phyloP scores from a whole-genome alignment of 1,140 invertebrate species.

The Heliconius himera region DNA sequence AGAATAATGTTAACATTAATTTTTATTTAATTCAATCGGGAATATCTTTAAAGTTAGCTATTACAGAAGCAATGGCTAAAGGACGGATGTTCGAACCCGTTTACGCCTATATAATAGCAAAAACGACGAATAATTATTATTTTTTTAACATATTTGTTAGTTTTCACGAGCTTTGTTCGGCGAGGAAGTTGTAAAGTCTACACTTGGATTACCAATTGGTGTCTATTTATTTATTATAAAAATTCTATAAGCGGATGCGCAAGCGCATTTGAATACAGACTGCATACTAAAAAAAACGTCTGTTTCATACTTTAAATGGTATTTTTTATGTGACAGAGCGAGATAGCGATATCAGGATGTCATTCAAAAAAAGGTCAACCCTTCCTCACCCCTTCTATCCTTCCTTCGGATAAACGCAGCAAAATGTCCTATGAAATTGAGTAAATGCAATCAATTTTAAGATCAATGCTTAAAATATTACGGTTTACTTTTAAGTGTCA shows the following conservation, averaged over 20 bases:
- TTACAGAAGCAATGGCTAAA: neutral
- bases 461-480: neutral
- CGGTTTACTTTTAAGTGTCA: neutral
- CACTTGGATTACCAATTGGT: slow-evolving; percentile 62
- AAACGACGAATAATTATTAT: slow-evolving; percentile 6
- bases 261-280: slow-evolving; percentile 76
- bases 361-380: slow-evolving; percentile 76
- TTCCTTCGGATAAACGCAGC: neutral
- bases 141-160: slow-evolving; percentile 22
- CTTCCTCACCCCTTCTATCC: slow-evolving; percentile 72
- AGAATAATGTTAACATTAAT: too few species aligned
- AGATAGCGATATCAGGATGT: slow-evolving; percentile 69
- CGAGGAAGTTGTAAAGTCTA: slow-evolving; percentile 75
- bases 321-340: slow-evolving; percentile 44
- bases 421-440: neutral
- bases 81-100: slow-evolving; percentile 21
- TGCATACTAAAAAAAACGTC: slow-evolving; percentile 64
- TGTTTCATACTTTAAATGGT: slow-evolving; percentile 36
- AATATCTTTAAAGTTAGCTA: neutral
- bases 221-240: slow-evolving; percentile 67
- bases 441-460: neutral
- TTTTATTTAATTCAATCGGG: neutral
- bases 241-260: slow-evolving; percentile 77
- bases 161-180: slow-evolving; percentile 48
- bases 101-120: neutral